phyloP scores from a whole-genome alignment of 2,113 vertebrate genomes.

The Lagenorhynchus albirostris region DNA sequence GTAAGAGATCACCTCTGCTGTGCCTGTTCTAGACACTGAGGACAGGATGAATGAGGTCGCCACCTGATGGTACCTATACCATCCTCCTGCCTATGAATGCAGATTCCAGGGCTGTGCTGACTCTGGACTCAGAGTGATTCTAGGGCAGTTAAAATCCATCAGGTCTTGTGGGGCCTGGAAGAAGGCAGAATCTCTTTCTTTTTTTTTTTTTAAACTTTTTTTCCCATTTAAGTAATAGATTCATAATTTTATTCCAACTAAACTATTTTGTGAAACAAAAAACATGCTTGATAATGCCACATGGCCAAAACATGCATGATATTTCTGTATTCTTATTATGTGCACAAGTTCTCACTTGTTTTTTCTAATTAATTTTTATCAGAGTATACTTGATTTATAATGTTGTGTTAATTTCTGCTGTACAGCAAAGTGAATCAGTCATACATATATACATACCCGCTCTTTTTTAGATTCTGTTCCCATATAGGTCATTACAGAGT shows the following conservation, averaged over 20 bases:
- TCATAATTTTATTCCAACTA: slow-evolving; percentile 75
- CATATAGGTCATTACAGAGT: not conserved
- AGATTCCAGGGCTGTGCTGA: not conserved
- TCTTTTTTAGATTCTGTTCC: not conserved
- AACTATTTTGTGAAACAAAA: slow-evolving; percentile 67
- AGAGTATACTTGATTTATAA: not conserved
- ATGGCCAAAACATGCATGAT: slow-evolving; percentile 27
- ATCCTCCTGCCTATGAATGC: not conserved
- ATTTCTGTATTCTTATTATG: not conserved
- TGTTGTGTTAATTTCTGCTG: not conserved
- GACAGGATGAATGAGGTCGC: not conserved
- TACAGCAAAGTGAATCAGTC: not conserved
- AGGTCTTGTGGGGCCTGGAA: not conserved
- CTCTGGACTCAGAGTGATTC: not conserved
- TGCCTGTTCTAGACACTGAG: not conserved
- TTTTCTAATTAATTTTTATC: not conserved
- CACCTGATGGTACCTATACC: not conserved
- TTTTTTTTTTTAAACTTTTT: accelerated
- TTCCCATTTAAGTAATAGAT: slow-evolving; percentile 78
- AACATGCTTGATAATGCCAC: slow-evolving; percentile 65
- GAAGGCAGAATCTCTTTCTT: not conserved
- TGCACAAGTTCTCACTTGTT: not conserved
- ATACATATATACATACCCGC: not conserved
- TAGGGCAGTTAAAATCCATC: not conserved
- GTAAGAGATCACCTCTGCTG: not conserved